Conservation (phyloP, 2,888 invertebrate species). For the Arrhopalites spinosus region DNA sequence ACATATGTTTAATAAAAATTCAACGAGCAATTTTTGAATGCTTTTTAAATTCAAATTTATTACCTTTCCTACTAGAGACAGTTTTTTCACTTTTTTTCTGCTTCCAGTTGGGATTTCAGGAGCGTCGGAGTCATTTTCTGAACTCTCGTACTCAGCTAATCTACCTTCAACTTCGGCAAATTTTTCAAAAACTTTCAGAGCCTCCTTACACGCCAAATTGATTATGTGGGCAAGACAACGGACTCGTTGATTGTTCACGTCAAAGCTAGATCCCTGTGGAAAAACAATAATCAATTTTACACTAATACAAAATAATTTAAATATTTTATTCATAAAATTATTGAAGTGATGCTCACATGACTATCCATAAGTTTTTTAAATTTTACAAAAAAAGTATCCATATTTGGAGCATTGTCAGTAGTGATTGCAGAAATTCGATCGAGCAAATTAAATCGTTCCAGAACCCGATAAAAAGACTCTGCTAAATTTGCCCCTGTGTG, state of each 20-base stretch:
- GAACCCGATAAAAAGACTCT: not conserved
- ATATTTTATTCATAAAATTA: not conserved
- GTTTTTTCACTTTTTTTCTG: too few species aligned
- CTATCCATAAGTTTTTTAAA: not conserved
- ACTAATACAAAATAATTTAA: too few species aligned
- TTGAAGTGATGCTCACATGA: not conserved
- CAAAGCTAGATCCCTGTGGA: slow-evolving; percentile 7
- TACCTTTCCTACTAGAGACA: too few species aligned
- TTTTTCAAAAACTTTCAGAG: slow-evolving; percentile 1
- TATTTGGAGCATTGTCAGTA: slow-evolving; percentile 19
- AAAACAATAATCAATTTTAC: not conserved
- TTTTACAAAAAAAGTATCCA: slow-evolving; percentile 1
- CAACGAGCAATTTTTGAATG: too few species aligned
- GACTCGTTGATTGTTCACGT: not conserved
- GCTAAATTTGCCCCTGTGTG: slow-evolving; percentile 8
- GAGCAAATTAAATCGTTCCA: slow-evolving; percentile 1
- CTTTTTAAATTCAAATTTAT: too few species aligned
- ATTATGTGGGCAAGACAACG: slow-evolving; percentile 32
- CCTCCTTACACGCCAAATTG: slow-evolving; percentile 23
- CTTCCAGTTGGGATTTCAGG: too few species aligned
- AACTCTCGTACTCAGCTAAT: too few species aligned
- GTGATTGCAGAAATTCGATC: slow-evolving; percentile 7
- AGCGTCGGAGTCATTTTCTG: too few species aligned
- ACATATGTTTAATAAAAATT: too few species aligned
- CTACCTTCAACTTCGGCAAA: not conserved